Evolutionary conservation across 1,140 invertebrate genomes (phyloP).

Genomic region (Vollenhovia emeryi): DNA sequence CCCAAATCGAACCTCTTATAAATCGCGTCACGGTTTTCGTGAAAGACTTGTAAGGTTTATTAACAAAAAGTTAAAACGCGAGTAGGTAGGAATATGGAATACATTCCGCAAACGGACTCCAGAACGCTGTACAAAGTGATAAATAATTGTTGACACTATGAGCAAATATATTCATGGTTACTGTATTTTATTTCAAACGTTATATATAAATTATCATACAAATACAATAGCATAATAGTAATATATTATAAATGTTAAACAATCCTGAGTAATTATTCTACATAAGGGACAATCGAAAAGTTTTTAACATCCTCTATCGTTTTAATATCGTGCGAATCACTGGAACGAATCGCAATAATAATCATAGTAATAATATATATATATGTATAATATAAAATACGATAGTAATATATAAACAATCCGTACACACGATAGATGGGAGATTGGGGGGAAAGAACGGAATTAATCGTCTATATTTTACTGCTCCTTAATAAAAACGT

Average conservation of each 20-base stretch:
- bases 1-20: no score
- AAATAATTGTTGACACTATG: background rate
- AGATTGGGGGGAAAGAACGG: constrained; percentile 62
- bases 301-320: constrained; percentile 69
- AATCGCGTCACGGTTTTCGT: no score
- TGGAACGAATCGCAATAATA: constrained; percentile 76
- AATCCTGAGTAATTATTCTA: constrained; percentile 84
- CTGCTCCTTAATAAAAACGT: constrained; percentile 77
- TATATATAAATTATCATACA: constrained; percentile 83
- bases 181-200: constrained; percentile 83
- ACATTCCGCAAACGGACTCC: no score
- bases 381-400: constrained; percentile 78
- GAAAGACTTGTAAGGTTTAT: no score
- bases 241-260: constrained; percentile 84
- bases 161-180: constrained; percentile 75
- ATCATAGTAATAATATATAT: constrained; percentile 19
- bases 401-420: constrained; percentile 82
- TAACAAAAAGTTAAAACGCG: no score
- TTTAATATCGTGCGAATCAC: constrained; percentile 58
- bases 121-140: background rate
- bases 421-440: constrained; percentile 67
- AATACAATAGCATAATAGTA: constrained; percentile 82
- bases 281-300: constrained; percentile 79
- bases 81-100: no score
- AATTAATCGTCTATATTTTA: constrained; percentile 77